Conservation (phyloP, 2,113 vertebrate genomes). For the Colossoma macropomum region DNA sequence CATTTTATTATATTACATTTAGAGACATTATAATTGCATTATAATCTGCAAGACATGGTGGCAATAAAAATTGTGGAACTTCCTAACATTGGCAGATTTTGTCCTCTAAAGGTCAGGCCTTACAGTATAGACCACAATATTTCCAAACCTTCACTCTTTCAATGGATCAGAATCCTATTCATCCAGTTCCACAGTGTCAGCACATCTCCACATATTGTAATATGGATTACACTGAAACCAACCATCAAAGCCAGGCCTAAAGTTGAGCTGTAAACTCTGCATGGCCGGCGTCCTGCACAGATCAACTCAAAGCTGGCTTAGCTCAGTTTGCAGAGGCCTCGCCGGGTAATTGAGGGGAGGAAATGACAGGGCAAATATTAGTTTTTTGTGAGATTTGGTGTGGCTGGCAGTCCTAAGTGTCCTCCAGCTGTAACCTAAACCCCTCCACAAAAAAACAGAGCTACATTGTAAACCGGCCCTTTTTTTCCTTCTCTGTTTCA, state of each 20-base stretch:
- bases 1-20: background rate
- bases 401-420: slow-evolving; percentile 29
- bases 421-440: slow-evolving; percentile 60
- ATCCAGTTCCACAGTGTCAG: background rate
- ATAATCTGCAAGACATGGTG: background rate
- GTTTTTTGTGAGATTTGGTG: slow-evolving; percentile 32
- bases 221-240: slow-evolving; percentile 6
- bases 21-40: background rate
- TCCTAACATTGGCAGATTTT: background rate
- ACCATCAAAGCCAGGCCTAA: slow-evolving; percentile 12
- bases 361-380: slow-evolving; percentile 51
- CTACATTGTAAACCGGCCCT: slow-evolving; percentile 54
- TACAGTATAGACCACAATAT: background rate
- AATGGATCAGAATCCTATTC: background rate
- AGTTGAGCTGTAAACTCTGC: background rate
- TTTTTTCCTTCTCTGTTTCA: slow-evolving; percentile 56
- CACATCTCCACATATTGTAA: slow-evolving; percentile 1
- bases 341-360: background rate
- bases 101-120: background rate
- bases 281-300: background rate
- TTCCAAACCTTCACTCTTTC: background rate
- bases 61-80: background rate
- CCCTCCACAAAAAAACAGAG: slow-evolving; percentile 39
- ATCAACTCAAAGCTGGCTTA: slow-evolving; percentile 19
- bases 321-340: slow-evolving; percentile 46